Base-by-base conservation (phyloP, 2,113 vertebrate genomes). In the Crypturellus undulatus region DNA sequence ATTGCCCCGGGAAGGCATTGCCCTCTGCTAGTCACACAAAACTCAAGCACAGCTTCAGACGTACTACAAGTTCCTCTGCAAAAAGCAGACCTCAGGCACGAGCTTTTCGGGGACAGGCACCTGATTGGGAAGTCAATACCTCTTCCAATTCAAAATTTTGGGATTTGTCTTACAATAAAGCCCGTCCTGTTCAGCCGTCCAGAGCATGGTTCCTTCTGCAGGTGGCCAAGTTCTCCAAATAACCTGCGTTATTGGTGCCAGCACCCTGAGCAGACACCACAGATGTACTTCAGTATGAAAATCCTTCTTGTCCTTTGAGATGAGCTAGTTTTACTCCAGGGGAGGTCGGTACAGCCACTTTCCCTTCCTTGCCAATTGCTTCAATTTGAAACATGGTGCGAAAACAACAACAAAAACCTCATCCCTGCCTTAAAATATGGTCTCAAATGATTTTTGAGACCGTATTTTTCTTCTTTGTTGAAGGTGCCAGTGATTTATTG, bases 1-100 rank as follows among this genome's bases (percentile, higher is more conserved):
- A 93, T 96, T 94, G 91, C 79, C 84, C 95, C 94, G 95, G 88
- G 91, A 96, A 95, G 95, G 83, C 84, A 89, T 82, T 78, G 84
- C 95, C 91, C 96, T 96, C 95, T 95, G 95, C 90, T 84, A 56
- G 76, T 82, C 90, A 79, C 34, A 54, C 64, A 76, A 4, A 90
- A 80, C 86, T 87, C 77, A 76, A 87, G 67, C 54, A 51, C 78
- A 89, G 81, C 80, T 76, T 69, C 58, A 12, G n/a, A 62, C 65
- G 92, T 65, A 6, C 62, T 62, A 52, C 40, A 52, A 12, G 25
- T 10, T 67, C 69, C 52, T 22, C 10, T 1, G 19, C 51, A 81
- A 17, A 40, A 79, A 91, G 92, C 36, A 90, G 47, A 84, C 85
- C 28, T 10, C 54, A 81, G 21, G 28, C 45, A 30, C 2, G 30